Conservation (phyloP, 1,140 invertebrate species). For the Charaxes varanes region DNA sequence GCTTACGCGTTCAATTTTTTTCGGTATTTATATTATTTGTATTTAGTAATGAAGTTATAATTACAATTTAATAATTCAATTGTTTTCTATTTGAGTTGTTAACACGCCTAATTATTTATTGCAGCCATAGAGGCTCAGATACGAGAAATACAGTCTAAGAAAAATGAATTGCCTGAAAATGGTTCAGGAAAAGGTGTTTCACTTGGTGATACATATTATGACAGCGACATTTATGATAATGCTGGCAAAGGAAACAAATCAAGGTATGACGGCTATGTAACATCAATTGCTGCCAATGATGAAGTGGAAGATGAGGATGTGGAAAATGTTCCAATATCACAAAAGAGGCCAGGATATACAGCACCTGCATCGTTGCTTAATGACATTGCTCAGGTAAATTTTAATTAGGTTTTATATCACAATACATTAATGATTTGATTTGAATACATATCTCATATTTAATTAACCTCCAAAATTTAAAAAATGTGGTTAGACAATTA, state of each 20-base stretch:
- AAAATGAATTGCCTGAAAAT: conserved; percentile 82
- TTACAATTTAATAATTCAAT: no score
- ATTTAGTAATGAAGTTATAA: no score
- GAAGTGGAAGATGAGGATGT: conserved; percentile 94
- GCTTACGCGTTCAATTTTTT: not conserved
- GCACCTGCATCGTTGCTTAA: conserved; percentile 92
- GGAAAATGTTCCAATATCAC: conserved; percentile 83
- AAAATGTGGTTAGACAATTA: no score
- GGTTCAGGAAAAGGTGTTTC: conserved; percentile 84
- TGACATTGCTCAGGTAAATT: conserved; percentile 88
- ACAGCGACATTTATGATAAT: conserved; percentile 94
- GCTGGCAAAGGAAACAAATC: conserved; percentile 77
- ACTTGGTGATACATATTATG: conserved; percentile 91
- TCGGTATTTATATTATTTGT: no score
- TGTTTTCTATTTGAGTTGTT: no score
- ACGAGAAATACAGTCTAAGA: conserved; percentile 90
- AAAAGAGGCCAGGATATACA: conserved; percentile 85
- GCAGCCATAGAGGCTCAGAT: conserved; percentile 96
- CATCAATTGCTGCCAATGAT: conserved; percentile 96
- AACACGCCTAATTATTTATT: conserved; percentile 23
- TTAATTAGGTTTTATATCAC: not conserved
- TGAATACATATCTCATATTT: no score
- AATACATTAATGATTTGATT: not conserved
- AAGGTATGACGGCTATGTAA: conserved; percentile 95
- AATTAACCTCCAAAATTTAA: no score